A percentile compares a stretch with the other conserved stretches of the same genome.
Conservation (phyloP, 2,888 invertebrate genomes). For the Atherix ibis region DNA sequence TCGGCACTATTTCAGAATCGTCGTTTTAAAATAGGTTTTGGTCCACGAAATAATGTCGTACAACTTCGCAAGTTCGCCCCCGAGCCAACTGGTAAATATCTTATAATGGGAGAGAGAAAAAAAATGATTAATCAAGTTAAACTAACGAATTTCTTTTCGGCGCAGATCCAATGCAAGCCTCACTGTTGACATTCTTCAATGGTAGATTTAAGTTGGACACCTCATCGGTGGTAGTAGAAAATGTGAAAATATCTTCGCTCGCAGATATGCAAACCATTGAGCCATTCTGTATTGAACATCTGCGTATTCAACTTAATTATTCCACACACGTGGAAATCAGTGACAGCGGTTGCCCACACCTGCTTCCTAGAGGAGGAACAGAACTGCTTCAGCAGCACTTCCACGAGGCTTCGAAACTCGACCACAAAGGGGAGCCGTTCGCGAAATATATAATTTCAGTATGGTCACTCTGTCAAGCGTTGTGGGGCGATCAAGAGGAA, state of each 20-base stretch:
- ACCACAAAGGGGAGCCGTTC: conserved; percentile 16
- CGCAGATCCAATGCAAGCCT: too few species aligned
- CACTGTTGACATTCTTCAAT: conserved; percentile 15
- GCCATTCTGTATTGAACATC: conserved; percentile 41
- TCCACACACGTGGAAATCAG: conserved; percentile 35
- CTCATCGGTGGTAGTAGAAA: conserved; percentile 20
- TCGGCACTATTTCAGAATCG: conserved; percentile 43
- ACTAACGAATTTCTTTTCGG: too few species aligned
- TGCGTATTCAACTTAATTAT: conserved; percentile 47
- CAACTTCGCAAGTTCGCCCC: too few species aligned
- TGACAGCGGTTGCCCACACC: conserved; percentile 32
- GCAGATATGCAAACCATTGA: conserved; percentile 8
- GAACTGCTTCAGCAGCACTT: conserved; percentile 41
- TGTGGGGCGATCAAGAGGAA: conserved; percentile 68
- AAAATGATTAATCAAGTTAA: too few species aligned
- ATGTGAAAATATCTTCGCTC: conserved; percentile 21
- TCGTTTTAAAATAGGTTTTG: conserved; percentile 61
- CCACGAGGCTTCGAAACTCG: conserved; percentile 32
- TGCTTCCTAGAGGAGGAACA: conserved; percentile 20
- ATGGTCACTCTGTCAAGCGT: conserved; percentile 61
- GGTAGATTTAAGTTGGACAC: conserved; percentile 20
- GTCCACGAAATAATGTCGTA: conserved; percentile 43
- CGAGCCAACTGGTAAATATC: too few species aligned
- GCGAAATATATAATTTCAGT: conserved; percentile 36
- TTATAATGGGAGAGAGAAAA: too few species aligned